Conservation (phyloP, 2,113 vertebrate genomes). For the Sinosuthora webbiana region DNA sequence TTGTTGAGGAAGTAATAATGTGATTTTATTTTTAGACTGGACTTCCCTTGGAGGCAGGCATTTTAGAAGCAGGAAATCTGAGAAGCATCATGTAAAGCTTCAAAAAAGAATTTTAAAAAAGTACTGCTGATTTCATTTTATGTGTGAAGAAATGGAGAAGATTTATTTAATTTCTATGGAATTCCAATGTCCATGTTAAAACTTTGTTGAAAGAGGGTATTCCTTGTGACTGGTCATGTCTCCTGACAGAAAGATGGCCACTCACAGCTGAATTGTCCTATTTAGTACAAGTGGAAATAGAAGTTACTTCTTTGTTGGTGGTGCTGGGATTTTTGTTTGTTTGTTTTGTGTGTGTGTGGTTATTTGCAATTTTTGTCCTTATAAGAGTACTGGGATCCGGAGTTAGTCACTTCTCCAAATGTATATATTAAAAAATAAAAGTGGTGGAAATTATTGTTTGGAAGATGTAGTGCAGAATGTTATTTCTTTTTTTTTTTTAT, state of each 20-base stretch:
- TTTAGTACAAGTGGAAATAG: not conserved
- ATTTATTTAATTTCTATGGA: not conserved
- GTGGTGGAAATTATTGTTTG: not conserved
- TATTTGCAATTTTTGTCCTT: not conserved
- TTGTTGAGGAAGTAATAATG: not conserved
- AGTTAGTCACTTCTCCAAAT: not conserved
- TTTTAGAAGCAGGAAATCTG: constrained; percentile 19
- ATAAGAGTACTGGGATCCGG: not conserved
- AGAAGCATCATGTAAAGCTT: not conserved
- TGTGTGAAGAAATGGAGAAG: not conserved
- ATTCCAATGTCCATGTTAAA: not conserved
- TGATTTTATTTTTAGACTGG: constrained; percentile 8
- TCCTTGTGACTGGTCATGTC: not conserved
- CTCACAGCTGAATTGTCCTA: not conserved
- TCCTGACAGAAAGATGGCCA: not conserved
- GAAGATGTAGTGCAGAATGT: not conserved
- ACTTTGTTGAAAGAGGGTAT: not conserved
- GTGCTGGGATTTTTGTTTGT: not conserved
- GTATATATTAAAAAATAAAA: not conserved
- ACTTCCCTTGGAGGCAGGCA: not conserved
- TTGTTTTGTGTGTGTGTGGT: not conserved
- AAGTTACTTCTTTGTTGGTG: not conserved
- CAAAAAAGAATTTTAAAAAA: not conserved
- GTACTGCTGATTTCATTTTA: not conserved
- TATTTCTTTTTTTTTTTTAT: constrained; percentile 1